phyloP scores from a whole-genome alignment of 1,140 invertebrate species.

The Ostrea edulis region DNA sequence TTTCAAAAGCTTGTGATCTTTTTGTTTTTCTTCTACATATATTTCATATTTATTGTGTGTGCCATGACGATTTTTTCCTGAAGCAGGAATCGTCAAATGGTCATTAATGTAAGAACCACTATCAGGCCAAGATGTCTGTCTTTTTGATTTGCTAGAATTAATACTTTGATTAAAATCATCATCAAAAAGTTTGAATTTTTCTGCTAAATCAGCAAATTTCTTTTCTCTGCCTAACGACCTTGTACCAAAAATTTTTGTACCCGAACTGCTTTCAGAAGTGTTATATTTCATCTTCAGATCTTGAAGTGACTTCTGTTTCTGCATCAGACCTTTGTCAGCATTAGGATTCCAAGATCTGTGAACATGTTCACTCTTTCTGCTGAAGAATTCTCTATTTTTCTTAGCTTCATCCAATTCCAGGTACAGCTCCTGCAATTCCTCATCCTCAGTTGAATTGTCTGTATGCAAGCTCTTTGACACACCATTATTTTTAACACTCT shows the following conservation, averaged over 20 bases:
- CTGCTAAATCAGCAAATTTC: conserved; percentile 53
- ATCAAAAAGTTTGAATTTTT: conserved; percentile 61
- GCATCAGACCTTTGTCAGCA: conserved; percentile 88
- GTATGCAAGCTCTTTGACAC: conserved; percentile 38
- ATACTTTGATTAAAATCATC: conserved; percentile 31
- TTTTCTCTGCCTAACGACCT: neutral
- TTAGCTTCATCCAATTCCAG: conserved; percentile 89
- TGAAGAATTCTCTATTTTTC: conserved; percentile 89
- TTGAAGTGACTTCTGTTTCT: conserved; percentile 92
- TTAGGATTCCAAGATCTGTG: conserved; percentile 85
- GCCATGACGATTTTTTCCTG: conserved; percentile 62
- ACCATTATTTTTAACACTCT: neutral
- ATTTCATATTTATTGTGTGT: conserved; percentile 73
- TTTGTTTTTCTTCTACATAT: conserved; percentile 65
- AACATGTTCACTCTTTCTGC: conserved; percentile 86
- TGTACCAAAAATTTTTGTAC: neutral
- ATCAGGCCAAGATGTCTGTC: conserved; percentile 1
- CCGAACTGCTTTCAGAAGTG: neutral
- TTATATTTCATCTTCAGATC: conserved; percentile 82
- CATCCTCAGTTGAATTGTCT: conserved; percentile 80
- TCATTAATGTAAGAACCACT: neutral
- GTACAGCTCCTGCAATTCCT: conserved; percentile 89
- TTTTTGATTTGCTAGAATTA: conserved; percentile 23
- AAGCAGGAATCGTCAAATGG: neutral
- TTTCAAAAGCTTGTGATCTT: conserved; percentile 48